Evolutionary conservation across 2,113 vertebrate species (phyloP).

Genomic region (Sporophila hypoxantha): DNA sequence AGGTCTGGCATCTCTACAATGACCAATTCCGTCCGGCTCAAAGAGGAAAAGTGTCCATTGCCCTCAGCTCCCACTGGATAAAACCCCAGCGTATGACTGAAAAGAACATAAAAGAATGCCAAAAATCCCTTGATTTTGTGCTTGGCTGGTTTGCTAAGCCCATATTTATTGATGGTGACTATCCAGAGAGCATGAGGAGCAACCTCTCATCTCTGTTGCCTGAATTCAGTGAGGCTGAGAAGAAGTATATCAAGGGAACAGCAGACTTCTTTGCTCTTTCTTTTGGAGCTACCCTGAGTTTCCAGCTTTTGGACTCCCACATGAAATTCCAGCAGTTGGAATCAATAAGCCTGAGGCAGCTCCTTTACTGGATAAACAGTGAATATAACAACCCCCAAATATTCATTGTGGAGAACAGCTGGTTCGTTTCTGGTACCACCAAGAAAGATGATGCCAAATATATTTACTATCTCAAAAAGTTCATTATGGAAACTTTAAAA

Average conservation of each 20-base stretch:
- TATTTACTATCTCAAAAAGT: conserved; percentile 93
- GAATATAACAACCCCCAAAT: conserved; percentile 89
- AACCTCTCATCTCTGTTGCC: conserved; percentile 83
- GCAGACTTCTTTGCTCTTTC: conserved; percentile 96
- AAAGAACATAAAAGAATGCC: conserved; percentile 79
- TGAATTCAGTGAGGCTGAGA: conserved; percentile 79
- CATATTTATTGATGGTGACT: conserved; percentile 89
- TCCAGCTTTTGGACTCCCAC: conserved; percentile 85
- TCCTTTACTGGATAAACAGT: conserved; percentile 88
- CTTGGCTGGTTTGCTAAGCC: conserved; percentile 96
- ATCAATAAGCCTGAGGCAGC: conserved; percentile 85
- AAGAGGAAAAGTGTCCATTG: conserved; percentile 86
- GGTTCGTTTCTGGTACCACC: conserved; percentile 86
- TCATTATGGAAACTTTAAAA: conserved; percentile 90
- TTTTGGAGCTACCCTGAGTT: conserved; percentile 89
- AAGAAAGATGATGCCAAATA: conserved; percentile 90
- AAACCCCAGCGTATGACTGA: conserved; percentile 77
- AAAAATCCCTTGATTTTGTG: conserved; percentile 92
- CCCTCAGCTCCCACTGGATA: conserved; percentile 93
- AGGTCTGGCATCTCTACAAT: conserved; percentile 91
- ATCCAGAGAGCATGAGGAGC: conserved; percentile 86
- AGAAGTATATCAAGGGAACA: conserved; percentile 77
- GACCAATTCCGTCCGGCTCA: conserved; percentile 80
- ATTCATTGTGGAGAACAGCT: conserved; percentile 97
- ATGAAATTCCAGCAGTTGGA: conserved; percentile 90